Evolutionary conservation across 92 coral and sea anemone genomes (phyloP), one percentile per base, ranked within the genome.

Genomic region (Umimayanthus chanpuru): DNA sequence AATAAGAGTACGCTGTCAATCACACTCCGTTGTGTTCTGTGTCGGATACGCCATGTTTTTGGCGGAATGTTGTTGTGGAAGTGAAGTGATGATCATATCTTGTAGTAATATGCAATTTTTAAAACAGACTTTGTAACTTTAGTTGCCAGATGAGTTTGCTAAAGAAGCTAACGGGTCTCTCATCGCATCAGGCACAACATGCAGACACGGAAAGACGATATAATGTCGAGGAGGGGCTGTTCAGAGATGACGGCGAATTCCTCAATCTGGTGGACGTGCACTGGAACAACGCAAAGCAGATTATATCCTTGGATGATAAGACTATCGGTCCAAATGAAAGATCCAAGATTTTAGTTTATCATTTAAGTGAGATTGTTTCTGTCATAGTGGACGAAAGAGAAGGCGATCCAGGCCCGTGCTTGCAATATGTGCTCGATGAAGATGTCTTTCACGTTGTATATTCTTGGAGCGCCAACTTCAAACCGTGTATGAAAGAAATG

Each of bases 351-450:
- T 90, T 97, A 77, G 92, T 95, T 74, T 92, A 93, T 81, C 94
- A 97, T 95, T 81, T 95, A 81, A 95, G 92, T 77, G 96, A 91
- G 79, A 92, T 97, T 61, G 90, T 97, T 26, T 92, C 92, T 49
- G 93, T 95, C 50, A 87, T 97, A 82, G 91, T 93, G 47, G 99
- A 97, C 43, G 99, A 97, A 83, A 95, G 88, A 55, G 98, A 95
- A 38, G 98, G 96, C 40, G 88, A 94, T 39, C 98, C 96, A 0
- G 99, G 99, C 1, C 94, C 98, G 0, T 97, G 99, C 79, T 89
- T 97, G 90, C 96, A 97, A 86, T 97, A 94, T 65, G 96, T 93
- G 11, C 81, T 97, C 29, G 97, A 97, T 55, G 92, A 93, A 73
- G 90, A 94, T 67, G 91, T 95, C 58, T 97, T 94, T 81, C 96